A percentile compares a stretch with the other conserved stretches of the same genome.
Evolutionary conservation across 2,888 invertebrate genomes (phyloP).

Genomic region (Drosophila mimetica): DNA sequence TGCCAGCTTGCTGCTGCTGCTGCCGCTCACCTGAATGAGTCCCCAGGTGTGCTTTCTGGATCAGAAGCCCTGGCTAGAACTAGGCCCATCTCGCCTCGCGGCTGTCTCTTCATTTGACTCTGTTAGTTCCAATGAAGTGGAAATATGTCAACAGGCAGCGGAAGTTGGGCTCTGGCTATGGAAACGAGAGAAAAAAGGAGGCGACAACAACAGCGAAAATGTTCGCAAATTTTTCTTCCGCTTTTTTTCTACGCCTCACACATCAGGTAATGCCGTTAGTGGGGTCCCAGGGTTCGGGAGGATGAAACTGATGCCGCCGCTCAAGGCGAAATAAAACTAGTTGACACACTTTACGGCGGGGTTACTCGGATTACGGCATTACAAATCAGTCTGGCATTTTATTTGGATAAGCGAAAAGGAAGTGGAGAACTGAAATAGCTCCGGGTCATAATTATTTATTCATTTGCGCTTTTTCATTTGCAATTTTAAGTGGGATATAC

Average conservation of each 20-base stretch:
- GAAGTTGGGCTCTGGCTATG: conserved; percentile 71
- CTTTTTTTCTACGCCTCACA: conserved; percentile 49
- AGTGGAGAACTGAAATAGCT: conserved; percentile 14
- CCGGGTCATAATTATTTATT: conserved; percentile 33
- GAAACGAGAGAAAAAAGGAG: conserved; percentile 17
- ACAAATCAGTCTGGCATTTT: conserved; percentile 16
- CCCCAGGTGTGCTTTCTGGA: conserved; percentile 29
- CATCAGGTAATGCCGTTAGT: conserved; percentile 72
- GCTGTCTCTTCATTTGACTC: conserved; percentile 57
- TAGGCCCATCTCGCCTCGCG: conserved; percentile 42
- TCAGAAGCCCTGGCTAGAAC: conserved; percentile 10
- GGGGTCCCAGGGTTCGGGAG: conserved; percentile 2
- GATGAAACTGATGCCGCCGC: conserved; percentile 47
- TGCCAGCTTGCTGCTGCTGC: not conserved
- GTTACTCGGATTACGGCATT: conserved; percentile 13
- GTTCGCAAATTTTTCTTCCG: conserved; percentile 31
- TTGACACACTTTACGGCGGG: conserved; percentile 63
- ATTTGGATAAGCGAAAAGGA: conserved; percentile 10
- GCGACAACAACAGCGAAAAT: conserved; percentile 30
- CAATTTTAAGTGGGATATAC: conserved; percentile 7
- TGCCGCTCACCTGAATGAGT: conserved; percentile 62
- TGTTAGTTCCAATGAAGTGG: conserved; percentile 76
- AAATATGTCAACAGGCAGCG: conserved; percentile 79
- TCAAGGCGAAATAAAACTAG: conserved; percentile 72
- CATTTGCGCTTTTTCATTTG: conserved; percentile 20